Conservation (phyloP, 2,797 vertebrate genomes). For the Varecia variegata region DNA sequence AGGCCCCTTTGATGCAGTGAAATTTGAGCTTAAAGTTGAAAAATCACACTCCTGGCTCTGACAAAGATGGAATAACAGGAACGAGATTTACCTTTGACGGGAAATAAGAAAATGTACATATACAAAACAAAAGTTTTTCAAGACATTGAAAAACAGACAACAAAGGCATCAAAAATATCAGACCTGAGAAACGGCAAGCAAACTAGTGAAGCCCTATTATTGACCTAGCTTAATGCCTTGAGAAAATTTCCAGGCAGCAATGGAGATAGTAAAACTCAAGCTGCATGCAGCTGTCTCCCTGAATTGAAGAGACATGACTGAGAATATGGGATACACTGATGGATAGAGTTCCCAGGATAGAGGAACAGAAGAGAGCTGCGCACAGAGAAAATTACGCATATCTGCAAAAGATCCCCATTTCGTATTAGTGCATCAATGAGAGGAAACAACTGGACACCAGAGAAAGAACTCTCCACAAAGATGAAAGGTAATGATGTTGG, state of each 20-base stretch:
- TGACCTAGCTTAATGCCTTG: not conserved
- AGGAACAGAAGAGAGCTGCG: fast-evolving
- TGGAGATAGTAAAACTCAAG: not conserved
- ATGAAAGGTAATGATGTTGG: not conserved
- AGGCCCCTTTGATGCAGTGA: not conserved
- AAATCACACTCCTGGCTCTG: not conserved
- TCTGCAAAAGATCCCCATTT: not conserved
- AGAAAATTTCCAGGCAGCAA: not conserved
- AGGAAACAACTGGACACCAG: not conserved
- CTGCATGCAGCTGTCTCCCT: fast-evolving
- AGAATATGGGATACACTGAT: not conserved
- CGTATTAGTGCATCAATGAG: not conserved
- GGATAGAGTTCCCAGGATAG: not conserved
- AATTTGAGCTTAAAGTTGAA: not conserved
- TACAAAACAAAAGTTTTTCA: not conserved
- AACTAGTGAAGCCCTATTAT: not conserved
- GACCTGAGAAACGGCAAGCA: not conserved
- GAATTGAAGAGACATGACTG: not conserved
- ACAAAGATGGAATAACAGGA: not conserved
- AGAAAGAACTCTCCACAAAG: not conserved
- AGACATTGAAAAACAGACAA: not conserved
- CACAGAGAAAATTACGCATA: not conserved
- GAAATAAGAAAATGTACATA: not conserved
- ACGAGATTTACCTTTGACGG: not conserved
- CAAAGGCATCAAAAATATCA: not conserved